Conservation (phyloP, 2,797 vertebrate genomes). For the Erpetoichthys calabaricus region DNA sequence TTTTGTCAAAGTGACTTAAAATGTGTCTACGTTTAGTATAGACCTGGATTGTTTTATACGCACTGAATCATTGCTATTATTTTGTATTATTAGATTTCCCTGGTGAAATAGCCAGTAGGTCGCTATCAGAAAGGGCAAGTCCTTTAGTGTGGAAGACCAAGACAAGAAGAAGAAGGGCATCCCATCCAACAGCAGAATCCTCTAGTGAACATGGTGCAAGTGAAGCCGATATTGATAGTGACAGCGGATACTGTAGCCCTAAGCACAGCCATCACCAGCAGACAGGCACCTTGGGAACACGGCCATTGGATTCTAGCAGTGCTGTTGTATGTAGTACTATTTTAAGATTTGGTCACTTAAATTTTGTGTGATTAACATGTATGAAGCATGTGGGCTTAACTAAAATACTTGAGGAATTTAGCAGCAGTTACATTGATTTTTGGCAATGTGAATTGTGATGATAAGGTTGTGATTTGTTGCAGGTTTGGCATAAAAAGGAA, state of each 20-base stretch:
- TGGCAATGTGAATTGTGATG: no score
- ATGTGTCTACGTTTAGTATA: no score
- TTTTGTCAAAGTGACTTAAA: no score
- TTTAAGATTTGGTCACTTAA: no score
- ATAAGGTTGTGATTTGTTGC: no score
- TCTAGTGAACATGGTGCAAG: conserved; percentile 80
- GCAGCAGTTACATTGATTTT: background rate
- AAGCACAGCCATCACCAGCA: conserved; percentile 73
- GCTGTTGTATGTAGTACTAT: conserved; percentile 34
- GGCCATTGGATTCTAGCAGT: conserved; percentile 33
- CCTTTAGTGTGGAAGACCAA: conserved; percentile 73
- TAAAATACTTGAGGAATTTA: background rate
- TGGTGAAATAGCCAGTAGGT: conserved; percentile 66
- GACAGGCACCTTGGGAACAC: conserved; percentile 26
- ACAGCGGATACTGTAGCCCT: conserved; percentile 93
- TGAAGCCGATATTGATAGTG: conserved; percentile 94
- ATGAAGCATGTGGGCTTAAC: no score
- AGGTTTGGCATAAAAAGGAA: no score
- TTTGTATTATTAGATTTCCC: conserved; percentile 63
- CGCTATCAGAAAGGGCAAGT: conserved; percentile 57
- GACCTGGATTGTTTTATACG: no score
- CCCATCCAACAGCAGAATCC: conserved; percentile 68
- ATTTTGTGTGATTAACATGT: no score
- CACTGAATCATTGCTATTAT: background rate
- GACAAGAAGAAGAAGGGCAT: conserved; percentile 61